phyloP scores from a whole-genome alignment of 2,113 vertebrate genomes.

The Campylomormyrus tamandua region DNA sequence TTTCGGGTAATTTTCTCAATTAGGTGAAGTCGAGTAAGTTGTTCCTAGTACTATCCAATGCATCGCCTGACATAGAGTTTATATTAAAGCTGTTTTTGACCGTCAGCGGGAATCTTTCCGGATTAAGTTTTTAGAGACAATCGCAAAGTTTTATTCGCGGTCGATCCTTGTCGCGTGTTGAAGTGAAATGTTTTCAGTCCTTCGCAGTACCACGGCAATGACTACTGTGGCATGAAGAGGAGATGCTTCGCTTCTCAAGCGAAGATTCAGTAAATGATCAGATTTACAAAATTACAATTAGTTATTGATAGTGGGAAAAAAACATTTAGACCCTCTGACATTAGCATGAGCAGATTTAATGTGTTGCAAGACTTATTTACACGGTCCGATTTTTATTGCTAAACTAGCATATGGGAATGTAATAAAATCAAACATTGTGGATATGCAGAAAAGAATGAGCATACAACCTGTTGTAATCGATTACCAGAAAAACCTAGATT shows the following conservation, averaged over 20 bases:
- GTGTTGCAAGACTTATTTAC: not conserved
- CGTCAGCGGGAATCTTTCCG: not conserved
- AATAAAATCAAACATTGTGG: not conserved
- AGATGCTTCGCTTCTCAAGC: not conserved
- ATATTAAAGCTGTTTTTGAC: not conserved
- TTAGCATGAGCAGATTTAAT: not conserved
- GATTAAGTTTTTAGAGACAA: not conserved
- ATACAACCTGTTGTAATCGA: not conserved
- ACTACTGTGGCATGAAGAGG: not conserved
- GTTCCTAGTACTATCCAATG: not conserved
- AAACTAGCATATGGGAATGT: not conserved
- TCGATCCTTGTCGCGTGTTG: not conserved
- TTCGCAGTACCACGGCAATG: not conserved
- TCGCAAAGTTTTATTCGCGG: not conserved
- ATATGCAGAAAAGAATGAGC: not conserved
- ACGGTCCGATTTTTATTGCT: not conserved
- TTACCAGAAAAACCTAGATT: not conserved
- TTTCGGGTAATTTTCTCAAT: not conserved
- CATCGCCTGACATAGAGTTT: not conserved
- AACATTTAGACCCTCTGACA: not conserved
- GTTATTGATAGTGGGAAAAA: not conserved
- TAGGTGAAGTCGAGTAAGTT: not conserved
- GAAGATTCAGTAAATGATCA: not conserved
- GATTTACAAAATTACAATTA: not conserved
- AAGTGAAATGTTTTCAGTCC: not conserved